Percentiles rank a stretch among this genome's conserved stretches.
Evolutionary conservation across 2,888 invertebrate genomes (phyloP).

Genomic region (Agrochola lota): DNA sequence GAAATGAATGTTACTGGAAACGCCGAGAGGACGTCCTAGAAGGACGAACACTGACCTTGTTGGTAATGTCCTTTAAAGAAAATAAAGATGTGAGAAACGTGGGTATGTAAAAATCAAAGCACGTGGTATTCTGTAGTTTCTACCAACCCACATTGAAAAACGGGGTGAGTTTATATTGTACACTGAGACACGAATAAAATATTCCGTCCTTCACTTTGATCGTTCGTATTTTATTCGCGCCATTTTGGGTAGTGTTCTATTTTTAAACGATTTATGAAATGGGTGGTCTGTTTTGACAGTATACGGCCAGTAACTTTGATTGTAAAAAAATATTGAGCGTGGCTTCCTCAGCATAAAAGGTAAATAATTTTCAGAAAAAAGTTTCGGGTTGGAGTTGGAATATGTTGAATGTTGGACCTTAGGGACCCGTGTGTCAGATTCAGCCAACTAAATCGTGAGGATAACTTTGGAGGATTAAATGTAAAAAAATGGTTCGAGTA

Average conservation of each 20-base stretch:
- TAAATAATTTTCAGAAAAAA: constrained; percentile 25
- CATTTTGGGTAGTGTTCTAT: constrained; percentile 29
- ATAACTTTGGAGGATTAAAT: constrained; percentile 3
- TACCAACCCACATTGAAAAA: neutral
- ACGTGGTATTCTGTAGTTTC: neutral
- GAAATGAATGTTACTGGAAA: neutral
- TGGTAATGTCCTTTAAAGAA: neutral
- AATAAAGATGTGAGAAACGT: neutral
- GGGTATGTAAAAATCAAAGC: neutral
- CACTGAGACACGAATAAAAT: neutral
- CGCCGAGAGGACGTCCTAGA: neutral
- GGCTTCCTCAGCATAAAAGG: neutral
- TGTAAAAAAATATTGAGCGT: constrained; percentile 18
- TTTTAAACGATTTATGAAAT: constrained; percentile 38
- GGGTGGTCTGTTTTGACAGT: constrained; percentile 24
- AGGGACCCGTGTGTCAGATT: constrained; percentile 26
- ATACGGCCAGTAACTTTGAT: constrained; percentile 25
- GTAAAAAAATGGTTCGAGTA: constrained; percentile 3
- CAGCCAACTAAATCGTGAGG: constrained; percentile 13
- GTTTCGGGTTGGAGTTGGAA: constrained; percentile 5
- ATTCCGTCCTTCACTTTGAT: neutral
- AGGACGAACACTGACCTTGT: neutral
- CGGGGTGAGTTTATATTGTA: neutral
- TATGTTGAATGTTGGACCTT: neutral
- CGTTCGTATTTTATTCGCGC: constrained; percentile 30